Base-by-base conservation (phyloP, 2,888 invertebrate species). In the Lasioglossum oenotherae region DNA sequence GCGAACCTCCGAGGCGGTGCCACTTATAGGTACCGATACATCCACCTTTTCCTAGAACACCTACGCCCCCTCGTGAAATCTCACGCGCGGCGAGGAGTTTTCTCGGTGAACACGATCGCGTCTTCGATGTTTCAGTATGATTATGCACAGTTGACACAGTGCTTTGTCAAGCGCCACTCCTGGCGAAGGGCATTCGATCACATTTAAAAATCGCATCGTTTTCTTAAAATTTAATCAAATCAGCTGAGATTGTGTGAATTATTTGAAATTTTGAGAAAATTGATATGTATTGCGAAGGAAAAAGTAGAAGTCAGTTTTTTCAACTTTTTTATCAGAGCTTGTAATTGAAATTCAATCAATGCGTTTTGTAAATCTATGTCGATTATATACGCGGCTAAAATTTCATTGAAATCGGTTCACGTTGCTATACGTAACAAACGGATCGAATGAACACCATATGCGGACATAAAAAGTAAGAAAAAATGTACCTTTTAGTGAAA, bases 1-100 rank as follows among this genome's bases (percentile, higher is more conserved):
- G 96, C 98, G 98, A 97, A 99, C 99, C 96, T 99, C 99, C 96
- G 99, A 99, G 96, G 99, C 99, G 95, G 98, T 99, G 96, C 99
- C 99, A 96, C 97, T 99, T 96, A 98, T 99, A 98, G 99, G 99
- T 99, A 95, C 93, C 93, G 91, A 89, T 89, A 16, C 64, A 64
- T 87, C 89, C 90, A 80, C 82, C 87, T 81, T 76, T 5, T 89
- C 89, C 86, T 89, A 67, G 67, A 35, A 23, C 35, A 84, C 89
- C 90, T 89, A 44, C 75, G 57, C 79, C 77, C 74, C 71, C 69
- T 49, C 74, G 69, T 38, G 67, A 78, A 60, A 76, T 69, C 79
- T 82, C 71, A 71, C 74, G 72, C 44, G 67, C 4, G 71, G 38
- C 81, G 74, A 38, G 90, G 83, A 89, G 85, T 60, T 82, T 85